Evolutionary conservation across 2,888 invertebrate species (phyloP).

Genomic region (Chrysodeixis includens): DNA sequence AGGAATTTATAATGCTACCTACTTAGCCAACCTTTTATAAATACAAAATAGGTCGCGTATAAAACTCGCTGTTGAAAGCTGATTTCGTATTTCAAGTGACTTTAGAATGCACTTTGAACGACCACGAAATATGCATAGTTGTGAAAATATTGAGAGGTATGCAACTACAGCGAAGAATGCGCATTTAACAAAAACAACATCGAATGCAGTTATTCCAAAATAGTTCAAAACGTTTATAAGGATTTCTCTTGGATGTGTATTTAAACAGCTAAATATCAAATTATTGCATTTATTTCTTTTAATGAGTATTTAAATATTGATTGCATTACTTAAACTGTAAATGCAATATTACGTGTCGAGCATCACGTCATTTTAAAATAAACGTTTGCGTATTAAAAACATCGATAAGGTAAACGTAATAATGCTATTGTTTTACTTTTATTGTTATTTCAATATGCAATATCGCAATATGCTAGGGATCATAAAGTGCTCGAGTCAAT

Average conservation of each 20-base stretch:
- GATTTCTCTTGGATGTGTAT: background rate
- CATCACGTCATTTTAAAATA: too few species aligned
- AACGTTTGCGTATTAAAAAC: background rate
- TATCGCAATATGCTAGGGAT: too few species aligned
- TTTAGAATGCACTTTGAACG: background rate
- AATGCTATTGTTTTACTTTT: too few species aligned
- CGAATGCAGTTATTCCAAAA: background rate
- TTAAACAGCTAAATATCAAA: background rate
- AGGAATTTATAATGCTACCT: background rate
- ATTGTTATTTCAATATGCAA: too few species aligned
- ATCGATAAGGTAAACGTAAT: background rate
- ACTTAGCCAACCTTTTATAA: background rate
- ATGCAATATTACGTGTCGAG: too few species aligned
- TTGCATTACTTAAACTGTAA: too few species aligned
- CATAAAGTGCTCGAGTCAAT: too few species aligned
- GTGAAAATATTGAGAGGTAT: background rate
- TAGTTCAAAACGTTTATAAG: background rate
- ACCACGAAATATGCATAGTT: background rate
- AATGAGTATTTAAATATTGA: background rate
- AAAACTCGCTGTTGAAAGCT: background rate
- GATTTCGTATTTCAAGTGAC: background rate
- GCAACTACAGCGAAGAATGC: conserved; percentile 4
- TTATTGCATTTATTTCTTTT: background rate
- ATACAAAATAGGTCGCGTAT: conserved; percentile 4
- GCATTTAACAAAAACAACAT: background rate